phyloP scores from a whole-genome alignment of 2,113 vertebrate genomes.

The Furnarius figulus region DNA sequence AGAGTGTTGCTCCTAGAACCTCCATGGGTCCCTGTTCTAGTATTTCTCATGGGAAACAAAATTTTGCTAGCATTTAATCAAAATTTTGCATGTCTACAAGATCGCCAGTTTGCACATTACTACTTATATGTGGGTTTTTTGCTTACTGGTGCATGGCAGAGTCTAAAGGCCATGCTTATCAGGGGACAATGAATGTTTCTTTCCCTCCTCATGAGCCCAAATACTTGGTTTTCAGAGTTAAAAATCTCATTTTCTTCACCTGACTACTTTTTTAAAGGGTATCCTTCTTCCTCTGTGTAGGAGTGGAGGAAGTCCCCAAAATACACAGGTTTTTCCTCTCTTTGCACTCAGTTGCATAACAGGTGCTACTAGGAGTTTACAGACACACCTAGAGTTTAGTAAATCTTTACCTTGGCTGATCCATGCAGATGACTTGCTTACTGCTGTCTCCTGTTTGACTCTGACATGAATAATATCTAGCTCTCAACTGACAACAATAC shows the following conservation, averaged over 20 bases:
- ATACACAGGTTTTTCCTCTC: not conserved
- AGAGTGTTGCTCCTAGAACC: not conserved
- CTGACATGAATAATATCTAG: not conserved
- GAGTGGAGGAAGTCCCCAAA: not conserved
- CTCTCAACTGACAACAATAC: not conserved
- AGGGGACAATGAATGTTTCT: not conserved
- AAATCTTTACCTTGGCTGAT: not conserved
- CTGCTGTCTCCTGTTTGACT: not conserved
- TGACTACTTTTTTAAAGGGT: fast-evolving
- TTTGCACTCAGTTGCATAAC: not conserved
- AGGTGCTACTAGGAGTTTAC: not conserved
- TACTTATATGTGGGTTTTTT: not conserved
- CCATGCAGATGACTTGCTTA: not conserved
- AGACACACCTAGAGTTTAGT: not conserved
- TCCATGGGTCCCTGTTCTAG: not conserved
- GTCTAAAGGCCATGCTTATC: not conserved
- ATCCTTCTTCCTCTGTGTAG: not conserved
- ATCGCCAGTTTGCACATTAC: not conserved
- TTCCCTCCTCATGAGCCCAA: not conserved
- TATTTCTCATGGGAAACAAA: not conserved
- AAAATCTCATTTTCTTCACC: not conserved
- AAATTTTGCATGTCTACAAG: not conserved
- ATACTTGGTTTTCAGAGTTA: not conserved
- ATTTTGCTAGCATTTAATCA: not conserved
- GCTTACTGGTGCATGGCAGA: not conserved